Conservation (phyloP, 2,888 invertebrate species). For the Fabriciana adippe region DNA sequence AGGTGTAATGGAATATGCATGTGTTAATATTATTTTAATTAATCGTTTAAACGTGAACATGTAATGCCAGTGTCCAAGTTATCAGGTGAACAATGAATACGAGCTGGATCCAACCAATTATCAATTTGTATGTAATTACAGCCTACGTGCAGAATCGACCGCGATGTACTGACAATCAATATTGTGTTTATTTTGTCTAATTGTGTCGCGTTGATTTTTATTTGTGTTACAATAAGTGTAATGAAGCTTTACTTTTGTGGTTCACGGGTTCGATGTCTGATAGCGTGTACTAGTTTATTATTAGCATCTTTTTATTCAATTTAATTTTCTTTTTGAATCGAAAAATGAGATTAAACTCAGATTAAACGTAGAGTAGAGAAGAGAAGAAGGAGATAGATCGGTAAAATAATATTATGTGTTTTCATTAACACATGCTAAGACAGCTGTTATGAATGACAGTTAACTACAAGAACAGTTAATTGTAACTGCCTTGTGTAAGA, state of each 20-base stretch:
- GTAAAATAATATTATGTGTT: no score
- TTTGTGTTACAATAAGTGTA: not conserved
- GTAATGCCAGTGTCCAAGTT: not conserved
- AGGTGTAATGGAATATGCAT: not conserved
- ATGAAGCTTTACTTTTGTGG: not conserved
- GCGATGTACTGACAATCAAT: conserved; percentile 41
- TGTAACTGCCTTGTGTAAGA: no score
- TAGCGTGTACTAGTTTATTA: no score
- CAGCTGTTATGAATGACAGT: no score
- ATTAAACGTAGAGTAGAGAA: no score
- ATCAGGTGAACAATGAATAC: conserved; percentile 44
- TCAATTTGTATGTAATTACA: conserved; percentile 52
- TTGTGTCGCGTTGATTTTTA: conserved; percentile 14
- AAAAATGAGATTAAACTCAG: no score
- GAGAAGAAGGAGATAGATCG: no score
- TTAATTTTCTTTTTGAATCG: no score
- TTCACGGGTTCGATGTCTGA: not conserved
- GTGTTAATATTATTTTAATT: conserved; percentile 39
- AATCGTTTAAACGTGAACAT: conserved; percentile 31
- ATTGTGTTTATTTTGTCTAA: conserved; percentile 36
- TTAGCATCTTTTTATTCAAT: no score
- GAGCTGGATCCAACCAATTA: conserved; percentile 49
- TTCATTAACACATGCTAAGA: no score
- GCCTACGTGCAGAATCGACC: conserved; percentile 47
- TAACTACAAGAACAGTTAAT: no score